These are phyloP conservation scores for Coracias cyanogaster DNA, from an alignment of 2,797 vertebrate genomes.

Conservation along the genomic window DNA sequence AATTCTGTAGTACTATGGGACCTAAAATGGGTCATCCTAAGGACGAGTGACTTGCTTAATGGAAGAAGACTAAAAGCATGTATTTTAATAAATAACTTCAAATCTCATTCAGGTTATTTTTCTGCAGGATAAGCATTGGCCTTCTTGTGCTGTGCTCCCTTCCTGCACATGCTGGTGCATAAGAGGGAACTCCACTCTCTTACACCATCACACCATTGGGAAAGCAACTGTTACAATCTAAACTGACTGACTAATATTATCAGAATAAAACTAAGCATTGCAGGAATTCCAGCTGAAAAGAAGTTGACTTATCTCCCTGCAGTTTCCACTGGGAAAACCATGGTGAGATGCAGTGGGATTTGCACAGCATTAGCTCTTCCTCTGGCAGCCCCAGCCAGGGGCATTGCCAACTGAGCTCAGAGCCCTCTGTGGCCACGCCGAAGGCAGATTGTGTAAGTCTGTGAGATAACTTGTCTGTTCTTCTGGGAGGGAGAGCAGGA, in stretches of 20 bases:
- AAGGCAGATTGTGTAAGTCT: not conserved
- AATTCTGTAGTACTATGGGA: not conserved
- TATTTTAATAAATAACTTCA: not conserved
- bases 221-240: not conserved
- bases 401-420: not conserved
- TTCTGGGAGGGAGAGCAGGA: not conserved
- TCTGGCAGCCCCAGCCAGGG: not conserved
- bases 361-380: not conserved
- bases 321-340: not conserved
- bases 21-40: not conserved
- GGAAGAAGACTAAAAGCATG: not conserved
- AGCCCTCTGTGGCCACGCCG: not conserved
- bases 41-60: not conserved
- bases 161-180: fast-evolving
- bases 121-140: not conserved
- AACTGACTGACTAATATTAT: not conserved
- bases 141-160: not conserved
- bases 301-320: not conserved
- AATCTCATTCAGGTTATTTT: not conserved
- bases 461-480: not conserved
- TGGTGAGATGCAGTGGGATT: not conserved
- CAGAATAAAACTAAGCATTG: not conserved
- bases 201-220: not conserved
- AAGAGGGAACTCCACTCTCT: not conserved
- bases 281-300: not conserved